Conservation (phyloP, 2,888 invertebrate species). For the Agonopterix subpropinquella region DNA sequence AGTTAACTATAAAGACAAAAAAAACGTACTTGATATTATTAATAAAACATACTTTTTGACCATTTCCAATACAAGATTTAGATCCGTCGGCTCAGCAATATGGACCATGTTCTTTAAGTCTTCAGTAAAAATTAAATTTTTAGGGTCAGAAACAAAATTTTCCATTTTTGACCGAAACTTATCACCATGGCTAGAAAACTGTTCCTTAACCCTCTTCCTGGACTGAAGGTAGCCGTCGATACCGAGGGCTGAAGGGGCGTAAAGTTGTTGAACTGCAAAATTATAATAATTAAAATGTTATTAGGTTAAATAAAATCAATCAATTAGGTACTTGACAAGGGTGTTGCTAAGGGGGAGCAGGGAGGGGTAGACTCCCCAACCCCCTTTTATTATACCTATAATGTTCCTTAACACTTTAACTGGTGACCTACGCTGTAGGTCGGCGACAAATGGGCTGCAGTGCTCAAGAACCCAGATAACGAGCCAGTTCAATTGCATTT, state of each 20-base stretch:
- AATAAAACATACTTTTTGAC: conserved; percentile 75
- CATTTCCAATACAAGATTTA: conserved; percentile 80
- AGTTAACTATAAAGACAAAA: no score
- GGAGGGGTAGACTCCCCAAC: no score
- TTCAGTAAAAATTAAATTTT: conserved; percentile 87
- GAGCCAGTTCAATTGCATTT: no score
- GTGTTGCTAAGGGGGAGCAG: no score
- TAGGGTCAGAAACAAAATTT: conserved; percentile 73
- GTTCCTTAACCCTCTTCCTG: conserved; percentile 71
- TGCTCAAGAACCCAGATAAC: no score
- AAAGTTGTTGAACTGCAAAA: conserved; percentile 62
- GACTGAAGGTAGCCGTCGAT: conserved; percentile 75
- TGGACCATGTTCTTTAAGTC: conserved; percentile 89
- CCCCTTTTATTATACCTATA: no score
- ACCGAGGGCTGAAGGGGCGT: conserved; percentile 76
- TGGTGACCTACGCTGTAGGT: no score
- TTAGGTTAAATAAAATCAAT: background rate
- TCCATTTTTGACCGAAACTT: conserved; percentile 84
- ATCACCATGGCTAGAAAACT: conserved; percentile 77
- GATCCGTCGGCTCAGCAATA: conserved; percentile 78
- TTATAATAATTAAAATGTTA: background rate
- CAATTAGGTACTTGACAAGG: no score
- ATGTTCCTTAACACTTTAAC: no score
- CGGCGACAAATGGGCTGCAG: no score
- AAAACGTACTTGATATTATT: conserved; percentile 1